Percentiles rank a stretch among this genome's conserved stretches.
phyloP scores from a whole-genome alignment of 2,113 vertebrate genomes.

The Tragelaphus buxtoni region DNA sequence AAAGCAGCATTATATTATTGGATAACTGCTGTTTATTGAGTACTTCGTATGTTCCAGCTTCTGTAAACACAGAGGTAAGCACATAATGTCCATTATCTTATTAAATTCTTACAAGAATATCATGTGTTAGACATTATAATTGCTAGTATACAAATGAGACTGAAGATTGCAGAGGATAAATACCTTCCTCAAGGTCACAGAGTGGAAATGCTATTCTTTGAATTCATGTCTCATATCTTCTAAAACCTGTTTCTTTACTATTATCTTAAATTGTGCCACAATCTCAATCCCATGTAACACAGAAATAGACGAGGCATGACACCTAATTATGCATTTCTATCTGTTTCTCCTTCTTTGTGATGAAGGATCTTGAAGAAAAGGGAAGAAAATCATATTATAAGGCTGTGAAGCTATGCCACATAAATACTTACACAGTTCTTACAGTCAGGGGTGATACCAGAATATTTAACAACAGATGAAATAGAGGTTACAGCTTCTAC shows the following conservation, averaged over 20 bases:
- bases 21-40: conserved; percentile 32
- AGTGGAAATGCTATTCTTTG: not conserved
- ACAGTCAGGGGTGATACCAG: not conserved
- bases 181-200: not conserved
- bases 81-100: conserved; percentile 41
- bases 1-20: conserved; percentile 15
- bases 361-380: not conserved
- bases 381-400: not conserved
- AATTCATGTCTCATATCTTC: not conserved
- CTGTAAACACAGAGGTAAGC: not conserved
- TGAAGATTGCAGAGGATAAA: conserved; percentile 24
- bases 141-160: conserved; percentile 17
- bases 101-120: conserved; percentile 28
- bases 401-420: not conserved
- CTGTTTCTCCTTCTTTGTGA: not conserved
- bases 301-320: not conserved
- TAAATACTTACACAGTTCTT: not conserved
- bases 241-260: not conserved
- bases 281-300: not conserved
- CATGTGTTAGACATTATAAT: conserved; percentile 38
- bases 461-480: not conserved
- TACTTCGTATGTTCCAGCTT: not conserved
- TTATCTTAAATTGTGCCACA: not conserved
- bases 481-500: not conserved
- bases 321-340: not conserved